A percentile compares a stretch with the other conserved stretches of the same genome.
phyloP scores from a whole-genome alignment of 2,888 invertebrate species.

The Dendrolimus pini region DNA sequence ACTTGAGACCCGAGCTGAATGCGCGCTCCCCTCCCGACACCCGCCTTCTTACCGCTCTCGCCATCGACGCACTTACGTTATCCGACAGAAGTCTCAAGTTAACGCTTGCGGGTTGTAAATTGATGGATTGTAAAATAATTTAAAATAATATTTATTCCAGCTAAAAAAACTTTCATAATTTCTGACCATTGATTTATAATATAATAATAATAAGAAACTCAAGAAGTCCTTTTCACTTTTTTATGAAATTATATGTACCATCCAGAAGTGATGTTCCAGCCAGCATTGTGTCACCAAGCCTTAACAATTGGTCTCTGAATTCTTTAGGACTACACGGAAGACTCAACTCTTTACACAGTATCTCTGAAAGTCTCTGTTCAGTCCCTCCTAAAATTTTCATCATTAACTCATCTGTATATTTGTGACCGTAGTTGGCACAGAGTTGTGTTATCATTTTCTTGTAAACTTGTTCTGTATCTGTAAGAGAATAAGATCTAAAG shows the following conservation, averaged over 20 bases:
- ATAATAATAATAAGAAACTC: too few species aligned
- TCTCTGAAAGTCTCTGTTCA: slow-evolving; percentile 81
- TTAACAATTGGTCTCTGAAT: slow-evolving; percentile 78
- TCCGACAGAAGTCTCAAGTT: too few species aligned
- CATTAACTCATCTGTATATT: slow-evolving; percentile 88
- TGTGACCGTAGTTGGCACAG: slow-evolving; percentile 83
- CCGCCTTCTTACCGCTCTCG: too few species aligned
- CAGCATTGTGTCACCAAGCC: slow-evolving; percentile 77
- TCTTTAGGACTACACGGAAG: slow-evolving; percentile 82
- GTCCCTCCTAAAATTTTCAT: slow-evolving; percentile 86
- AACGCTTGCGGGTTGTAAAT: too few species aligned
- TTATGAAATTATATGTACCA: slow-evolving; percentile 64
- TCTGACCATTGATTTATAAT: too few species aligned
- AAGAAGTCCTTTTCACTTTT: too few species aligned
- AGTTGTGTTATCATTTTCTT: slow-evolving; percentile 83
- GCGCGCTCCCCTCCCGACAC: too few species aligned
- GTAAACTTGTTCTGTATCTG: slow-evolving; percentile 90
- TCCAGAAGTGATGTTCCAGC: slow-evolving; percentile 79
- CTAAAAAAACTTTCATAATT: too few species aligned
- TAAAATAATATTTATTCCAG: too few species aligned
- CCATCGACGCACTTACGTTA: too few species aligned
- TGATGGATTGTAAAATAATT: too few species aligned
- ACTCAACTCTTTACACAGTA: slow-evolving; percentile 80
- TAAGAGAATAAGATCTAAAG: slow-evolving; percentile 23
- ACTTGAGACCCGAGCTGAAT: too few species aligned